Base-by-base conservation (phyloP, 2,888 invertebrate species). In the Cremastinae sp. region DNA sequence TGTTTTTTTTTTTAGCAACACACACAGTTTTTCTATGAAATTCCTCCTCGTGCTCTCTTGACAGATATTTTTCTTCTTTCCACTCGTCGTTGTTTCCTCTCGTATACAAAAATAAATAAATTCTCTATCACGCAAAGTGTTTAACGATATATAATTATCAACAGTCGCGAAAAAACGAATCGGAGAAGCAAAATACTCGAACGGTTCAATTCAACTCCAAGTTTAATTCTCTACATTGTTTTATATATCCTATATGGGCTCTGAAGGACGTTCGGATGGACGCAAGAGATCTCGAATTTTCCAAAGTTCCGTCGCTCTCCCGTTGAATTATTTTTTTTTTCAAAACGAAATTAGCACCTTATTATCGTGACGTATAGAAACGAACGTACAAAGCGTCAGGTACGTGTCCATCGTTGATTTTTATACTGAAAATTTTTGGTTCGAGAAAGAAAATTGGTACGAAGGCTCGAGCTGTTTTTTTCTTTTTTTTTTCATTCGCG, bases 61-160 rank as follows among this genome's bases (percentile, higher is more conserved):
- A 28, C 5, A 28, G 28, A n/a, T n/a, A 43, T 8, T 34, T 34
- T 61, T 45, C 61, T n/a, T 53, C 43, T 8, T 28, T 49, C n/a
- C 7, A 16, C 4, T n/a, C 54, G 28, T 53, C 5, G 47, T 41
- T 53, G 5, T 51, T 56, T n/a, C 34, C 69, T 72, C 56, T 53
- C 70, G 84, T 85, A 85, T 80, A n/a, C n/a, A 85, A 85, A 85
- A 85, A 85, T 85, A 85, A 85, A 81, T 84, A 84, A 85, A 84
- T 72, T 85, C 83, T 83, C 82, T 83, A 83, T 80, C 78, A 80
- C 70, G 80, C 79, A 74, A 61, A 79, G 81, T n/a, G n/a, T 80
- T 54, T 69, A 84, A 83, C 80, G 75, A 79, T 77, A n/a, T n/a
- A n/a, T n/a, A 78, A 74, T 68, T 16, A 20, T 69, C 14, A 65